A percentile compares a stretch with the other conserved stretches of the same genome.
phyloP scores from a whole-genome alignment of 1,140 invertebrate genomes.

The Babylonia areolata region DNA sequence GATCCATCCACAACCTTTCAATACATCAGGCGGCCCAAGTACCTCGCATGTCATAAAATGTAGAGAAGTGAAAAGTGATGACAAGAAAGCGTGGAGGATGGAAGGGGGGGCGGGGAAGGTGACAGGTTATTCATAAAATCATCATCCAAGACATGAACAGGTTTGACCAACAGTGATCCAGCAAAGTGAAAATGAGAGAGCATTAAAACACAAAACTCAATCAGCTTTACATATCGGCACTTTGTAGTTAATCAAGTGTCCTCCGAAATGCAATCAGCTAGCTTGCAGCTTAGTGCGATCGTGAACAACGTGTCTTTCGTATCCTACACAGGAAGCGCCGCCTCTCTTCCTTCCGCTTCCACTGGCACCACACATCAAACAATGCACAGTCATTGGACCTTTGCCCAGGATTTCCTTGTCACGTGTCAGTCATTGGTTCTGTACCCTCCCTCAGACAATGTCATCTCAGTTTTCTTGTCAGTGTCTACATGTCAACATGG shows the following conservation, averaged over 20 bases:
- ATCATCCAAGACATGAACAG: not conserved
- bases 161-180: not conserved
- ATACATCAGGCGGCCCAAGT: not conserved
- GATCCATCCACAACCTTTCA: not conserved
- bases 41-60: not conserved
- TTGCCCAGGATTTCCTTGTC: no score
- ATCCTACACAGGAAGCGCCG: not conserved
- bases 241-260: constrained; percentile 8
- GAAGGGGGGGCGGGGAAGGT: not conserved
- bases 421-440: no score
- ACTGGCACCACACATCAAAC: no score
- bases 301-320: not conserved
- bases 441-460: no score
- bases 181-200: not conserved
- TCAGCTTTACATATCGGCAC: constrained; percentile 35
- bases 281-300: not conserved
- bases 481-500: no score
- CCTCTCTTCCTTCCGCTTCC: no score
- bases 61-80: not conserved
- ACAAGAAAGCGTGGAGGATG: not conserved
- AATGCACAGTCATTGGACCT: no score
- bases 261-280: not conserved
- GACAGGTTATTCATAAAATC: not conserved
- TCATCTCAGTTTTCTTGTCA: no score
- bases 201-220: constrained; percentile 13